Conservation (phyloP, 2,113 vertebrate species). For the Circaetus gallicus region DNA sequence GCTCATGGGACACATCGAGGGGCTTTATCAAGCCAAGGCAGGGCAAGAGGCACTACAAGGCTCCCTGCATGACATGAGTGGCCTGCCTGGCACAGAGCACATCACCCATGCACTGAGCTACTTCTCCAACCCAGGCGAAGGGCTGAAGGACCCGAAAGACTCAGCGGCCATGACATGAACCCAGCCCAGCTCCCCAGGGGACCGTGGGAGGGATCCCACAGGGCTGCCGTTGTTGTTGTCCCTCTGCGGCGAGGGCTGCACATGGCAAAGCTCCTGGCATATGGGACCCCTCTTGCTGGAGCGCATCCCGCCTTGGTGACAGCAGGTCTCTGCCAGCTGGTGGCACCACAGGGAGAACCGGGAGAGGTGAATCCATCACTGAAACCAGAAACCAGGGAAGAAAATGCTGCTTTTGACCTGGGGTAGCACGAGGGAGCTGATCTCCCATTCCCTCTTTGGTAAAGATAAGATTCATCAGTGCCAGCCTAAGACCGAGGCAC, state of each 20-base stretch:
- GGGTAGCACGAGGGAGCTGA: not conserved
- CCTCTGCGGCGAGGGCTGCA: not conserved
- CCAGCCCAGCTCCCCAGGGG: not conserved
- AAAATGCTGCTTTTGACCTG: not conserved
- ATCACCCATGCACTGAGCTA: not conserved
- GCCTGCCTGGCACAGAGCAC: not conserved
- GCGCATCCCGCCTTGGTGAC: not conserved
- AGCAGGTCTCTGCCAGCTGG: not conserved
- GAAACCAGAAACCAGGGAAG: not conserved
- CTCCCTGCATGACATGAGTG: not conserved
- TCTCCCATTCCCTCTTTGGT: not conserved
- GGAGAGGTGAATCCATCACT: not conserved
- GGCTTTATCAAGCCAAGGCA: not conserved
- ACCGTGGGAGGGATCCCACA: not conserved
- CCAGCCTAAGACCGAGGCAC: not conserved
- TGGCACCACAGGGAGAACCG: not conserved
- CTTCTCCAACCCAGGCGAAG: not conserved
- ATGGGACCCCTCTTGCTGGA: not conserved
- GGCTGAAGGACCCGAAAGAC: not conserved
- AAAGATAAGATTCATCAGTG: not conserved
- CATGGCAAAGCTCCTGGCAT: not conserved
- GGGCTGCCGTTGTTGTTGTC: rapidly evolving
- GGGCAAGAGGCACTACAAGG: not conserved
- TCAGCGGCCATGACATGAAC: not conserved
- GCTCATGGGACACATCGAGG: rapidly evolving